Conservation (phyloP, 30 jellyfish, hydroid and myxozoan genomes). For the Turritopsis rubra region DNA sequence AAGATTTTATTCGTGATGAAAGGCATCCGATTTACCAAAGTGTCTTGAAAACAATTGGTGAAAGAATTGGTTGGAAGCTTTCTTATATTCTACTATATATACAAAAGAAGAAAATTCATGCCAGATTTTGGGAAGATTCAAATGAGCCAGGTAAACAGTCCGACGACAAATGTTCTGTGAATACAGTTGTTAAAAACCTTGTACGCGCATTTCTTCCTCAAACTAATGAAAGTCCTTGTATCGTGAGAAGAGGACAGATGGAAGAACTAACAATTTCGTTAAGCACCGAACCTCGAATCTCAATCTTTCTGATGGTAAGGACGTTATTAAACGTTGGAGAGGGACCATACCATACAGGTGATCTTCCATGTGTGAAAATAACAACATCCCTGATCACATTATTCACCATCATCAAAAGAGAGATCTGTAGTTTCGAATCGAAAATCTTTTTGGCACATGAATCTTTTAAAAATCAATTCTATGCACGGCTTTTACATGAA, state of each 20-base stretch:
- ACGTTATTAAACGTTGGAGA: neutral
- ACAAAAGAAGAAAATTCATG: neutral
- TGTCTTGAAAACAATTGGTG: neutral
- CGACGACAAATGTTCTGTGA: neutral
- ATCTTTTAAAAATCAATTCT: neutral
- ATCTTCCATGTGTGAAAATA: neutral
- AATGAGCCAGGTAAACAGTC: neutral
- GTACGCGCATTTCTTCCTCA: neutral
- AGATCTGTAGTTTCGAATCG: neutral
- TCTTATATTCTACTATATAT: neutral
- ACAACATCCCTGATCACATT: neutral
- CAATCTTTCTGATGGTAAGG: neutral
- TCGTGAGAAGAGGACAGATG: neutral
- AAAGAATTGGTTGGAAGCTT: constrained; percentile 6
- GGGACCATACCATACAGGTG: constrained; percentile 6
- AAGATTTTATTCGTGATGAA: neutral
- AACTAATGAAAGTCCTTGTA: neutral
- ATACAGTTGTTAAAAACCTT: neutral
- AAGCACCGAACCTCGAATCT: constrained; percentile 5
- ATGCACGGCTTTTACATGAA: neutral
- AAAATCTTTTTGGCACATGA: neutral
- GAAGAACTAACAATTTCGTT: neutral
- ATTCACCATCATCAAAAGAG: neutral
- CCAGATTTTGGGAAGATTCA: neutral
- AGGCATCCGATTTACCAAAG: neutral